Base-by-base conservation (phyloP, 2,888 invertebrate species). In the Pemphredon lugubris region DNA sequence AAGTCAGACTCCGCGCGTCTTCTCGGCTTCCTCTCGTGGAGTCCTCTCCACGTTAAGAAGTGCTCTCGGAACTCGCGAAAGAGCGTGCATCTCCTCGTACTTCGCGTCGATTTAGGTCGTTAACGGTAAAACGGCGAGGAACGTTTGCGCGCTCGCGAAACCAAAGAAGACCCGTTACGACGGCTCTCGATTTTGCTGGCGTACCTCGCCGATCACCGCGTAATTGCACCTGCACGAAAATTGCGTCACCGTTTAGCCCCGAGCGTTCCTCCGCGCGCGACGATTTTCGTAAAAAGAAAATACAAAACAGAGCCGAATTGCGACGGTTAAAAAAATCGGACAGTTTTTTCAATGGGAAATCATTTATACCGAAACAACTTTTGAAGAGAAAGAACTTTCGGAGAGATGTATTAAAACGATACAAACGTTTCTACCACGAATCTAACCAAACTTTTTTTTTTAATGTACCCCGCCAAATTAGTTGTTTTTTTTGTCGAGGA, bases 71-170 rank as follows among this genome's bases (percentile, higher is more conserved):
- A 63, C 53, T 66, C 71, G 65, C 69, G 63, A 63, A 71, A 73
- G 65, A 54, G 63, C 73, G 71, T 51, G 71, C 69, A 66, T 80
- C 73, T 81, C n/a, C n/a, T n/a, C 67, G 58, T 58, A 63, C 39
- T 54, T 58, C 65, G 69, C 73, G 61, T 57, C 75, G 82, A 85
- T 85, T 85, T 83, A 82, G 85, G 85, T 84, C 85, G 83, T 84
- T 85, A 85, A 85, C 85, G 85, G 85, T 85, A 84, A 84, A 85
- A 66, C 70, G 72, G 51, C 78, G 74, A 76, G 72, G 70, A 73
- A 76, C 79, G 78, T 78, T 77, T 74, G 73, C 76, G 77, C 83
- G 69, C 75, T 82, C 81, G 82, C 83, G 69, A 83, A 85, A 79
- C 77, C 77, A 75, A 81, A 51, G 67, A 65, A 74, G 81, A 81